Evolutionary conservation across 2,888 invertebrate genomes (phyloP).

Genomic region (Torymus auratus): DNA sequence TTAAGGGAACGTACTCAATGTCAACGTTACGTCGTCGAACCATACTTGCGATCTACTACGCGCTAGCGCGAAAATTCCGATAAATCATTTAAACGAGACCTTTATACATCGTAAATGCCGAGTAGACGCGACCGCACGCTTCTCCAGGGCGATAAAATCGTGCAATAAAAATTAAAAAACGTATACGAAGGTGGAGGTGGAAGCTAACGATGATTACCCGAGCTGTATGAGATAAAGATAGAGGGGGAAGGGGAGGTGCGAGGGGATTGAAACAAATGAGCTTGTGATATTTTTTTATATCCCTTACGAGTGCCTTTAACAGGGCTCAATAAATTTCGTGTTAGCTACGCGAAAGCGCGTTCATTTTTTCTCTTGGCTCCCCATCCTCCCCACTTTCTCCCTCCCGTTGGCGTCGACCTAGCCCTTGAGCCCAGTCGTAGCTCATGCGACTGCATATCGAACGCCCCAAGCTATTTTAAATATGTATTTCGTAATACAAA

Average conservation of each 20-base stretch:
- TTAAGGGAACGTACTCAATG: neutral
- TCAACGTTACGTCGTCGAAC: neutral
- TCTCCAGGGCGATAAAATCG: conserved; percentile 5
- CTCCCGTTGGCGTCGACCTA: too few relatives aligned
- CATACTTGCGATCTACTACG: neutral
- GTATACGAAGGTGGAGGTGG: neutral
- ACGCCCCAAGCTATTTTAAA: conserved; percentile 1
- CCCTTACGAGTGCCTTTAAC: conserved; percentile 36
- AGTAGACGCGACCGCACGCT: neutral
- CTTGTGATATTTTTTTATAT: conserved; percentile 42
- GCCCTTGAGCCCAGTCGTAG: too few relatives aligned
- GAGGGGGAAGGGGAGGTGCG: neutral
- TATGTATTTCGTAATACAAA: conserved; percentile 32
- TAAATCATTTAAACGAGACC: conserved; percentile 44
- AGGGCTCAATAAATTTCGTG: conserved; percentile 53
- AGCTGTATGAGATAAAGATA: conserved; percentile 6
- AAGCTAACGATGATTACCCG: conserved; percentile 47
- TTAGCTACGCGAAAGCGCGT: conserved; percentile 7
- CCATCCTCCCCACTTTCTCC: neutral
- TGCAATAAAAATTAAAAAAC: conserved; percentile 40
- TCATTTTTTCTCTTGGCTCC: neutral
- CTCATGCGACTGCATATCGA: conserved; percentile 12
- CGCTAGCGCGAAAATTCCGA: conserved; percentile 16
- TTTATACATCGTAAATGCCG: conserved; percentile 34
- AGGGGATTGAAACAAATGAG: conserved; percentile 36